Evolutionary conservation across 2,888 invertebrate species (phyloP), one percentile per base, ranked within the genome.

Genomic region (Bimastos eiseni): DNA sequence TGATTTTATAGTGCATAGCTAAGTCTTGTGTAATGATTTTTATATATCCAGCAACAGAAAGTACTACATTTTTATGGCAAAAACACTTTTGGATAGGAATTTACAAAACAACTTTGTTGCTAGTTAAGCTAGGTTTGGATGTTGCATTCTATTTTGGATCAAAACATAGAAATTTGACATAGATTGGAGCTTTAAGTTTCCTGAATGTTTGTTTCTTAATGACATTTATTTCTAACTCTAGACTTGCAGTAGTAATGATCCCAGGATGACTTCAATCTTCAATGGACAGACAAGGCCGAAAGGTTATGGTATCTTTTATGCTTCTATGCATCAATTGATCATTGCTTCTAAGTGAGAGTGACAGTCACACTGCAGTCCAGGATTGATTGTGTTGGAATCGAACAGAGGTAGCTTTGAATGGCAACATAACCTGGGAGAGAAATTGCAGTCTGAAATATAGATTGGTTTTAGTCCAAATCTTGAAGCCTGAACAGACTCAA

Each of bases 221-320:
- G 21, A 49, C 49, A 49, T 49, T 49, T 21, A 17, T 49, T 70
- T n/a, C n/a, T n/a, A n/a, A 70, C 70, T 70, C 70, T 70, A 70
- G 70, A n/a, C 70, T n/a, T 70, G 70, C 70, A 70, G 70, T 70
- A 70, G 70, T 70, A 70, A 70, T 70, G 70, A 70, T 70, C n/a
- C 70, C 4, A 70, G n/a, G 70, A 70, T n/a, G 70, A n/a, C n/a
- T 70, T 70, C 70, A 70, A 70, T n/a, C n/a, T n/a, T 70, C 70
- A 70, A n/a, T 70, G 70, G 70, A 70, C 6, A 11, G n/a, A 11
- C 70, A 70, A n/a, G 70, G n/a, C 70, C n/a, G 30, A 70, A n/a
- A 30, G 30, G 30, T 70, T n/a, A 70, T 70, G n/a, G n/a, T n/a
- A n/a, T 70, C 30, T n/a, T 70, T 70, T n/a, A 70, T 70, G 70